Percentiles rank a stretch among this genome's conserved stretches.
These are phyloP conservation scores for Geococcyx californianus DNA, from an alignment of 2,113 vertebrate species.

Conservation along the genomic window DNA sequence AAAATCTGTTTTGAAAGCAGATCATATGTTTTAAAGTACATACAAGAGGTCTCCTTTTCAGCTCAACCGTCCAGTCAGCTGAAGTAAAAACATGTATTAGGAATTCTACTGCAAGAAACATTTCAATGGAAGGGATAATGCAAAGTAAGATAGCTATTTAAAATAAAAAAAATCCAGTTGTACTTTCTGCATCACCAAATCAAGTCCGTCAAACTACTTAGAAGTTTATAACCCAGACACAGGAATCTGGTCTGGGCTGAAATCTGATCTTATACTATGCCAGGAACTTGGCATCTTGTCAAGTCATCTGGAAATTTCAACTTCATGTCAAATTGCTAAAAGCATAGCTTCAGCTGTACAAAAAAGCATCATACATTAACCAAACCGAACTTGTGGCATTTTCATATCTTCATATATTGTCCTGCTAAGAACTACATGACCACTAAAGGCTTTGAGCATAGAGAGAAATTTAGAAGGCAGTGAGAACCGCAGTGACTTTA, in stretches of 20 bases:
- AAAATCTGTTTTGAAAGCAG: not conserved
- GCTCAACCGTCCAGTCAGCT: not conserved
- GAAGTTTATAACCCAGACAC: slow-evolving; percentile 43
- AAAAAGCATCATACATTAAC: not conserved
- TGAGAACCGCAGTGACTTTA: not conserved
- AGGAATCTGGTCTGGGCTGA: slow-evolving; percentile 55
- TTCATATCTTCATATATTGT: fast-evolving
- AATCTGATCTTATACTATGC: not conserved
- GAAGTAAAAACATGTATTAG: not conserved
- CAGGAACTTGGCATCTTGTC: slow-evolving; percentile 46
- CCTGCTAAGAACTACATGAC: not conserved
- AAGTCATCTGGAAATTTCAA: slow-evolving; percentile 16
- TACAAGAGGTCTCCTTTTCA: not conserved
- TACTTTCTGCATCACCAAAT: not conserved
- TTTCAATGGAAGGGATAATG: not conserved
- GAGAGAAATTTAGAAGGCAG: not conserved
- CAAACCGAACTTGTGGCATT: not conserved
- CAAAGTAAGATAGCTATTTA: not conserved
- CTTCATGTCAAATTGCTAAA: not conserved
- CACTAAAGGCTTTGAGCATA: not conserved
- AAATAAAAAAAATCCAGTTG: not conserved
- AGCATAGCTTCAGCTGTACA: not conserved
- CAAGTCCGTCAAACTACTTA: not conserved
- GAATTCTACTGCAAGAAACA: not conserved
- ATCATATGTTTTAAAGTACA: not conserved